Percentiles rank a stretch among this genome's conserved stretches.
Evolutionary conservation across 1,140 invertebrate genomes (phyloP).

Genomic region (Kradibia gibbosae): DNA sequence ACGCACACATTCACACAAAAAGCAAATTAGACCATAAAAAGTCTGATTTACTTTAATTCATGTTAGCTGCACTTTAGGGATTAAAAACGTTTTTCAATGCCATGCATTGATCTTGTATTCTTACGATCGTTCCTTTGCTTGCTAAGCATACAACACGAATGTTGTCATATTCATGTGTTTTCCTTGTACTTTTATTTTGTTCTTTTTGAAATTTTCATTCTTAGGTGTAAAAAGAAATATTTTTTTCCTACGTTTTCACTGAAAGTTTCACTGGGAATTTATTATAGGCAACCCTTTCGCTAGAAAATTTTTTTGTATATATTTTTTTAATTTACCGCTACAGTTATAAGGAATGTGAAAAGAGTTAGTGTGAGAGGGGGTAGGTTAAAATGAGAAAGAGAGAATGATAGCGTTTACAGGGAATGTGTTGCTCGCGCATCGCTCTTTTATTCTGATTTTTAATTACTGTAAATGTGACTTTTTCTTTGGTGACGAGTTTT

Average conservation of each 20-base stretch:
- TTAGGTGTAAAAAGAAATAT: background rate
- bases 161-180: background rate
- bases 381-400: background rate
- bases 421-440: background rate
- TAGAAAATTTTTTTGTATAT: background rate
- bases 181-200: background rate
- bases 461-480: slow-evolving; percentile 37
- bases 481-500: background rate
- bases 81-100: background rate
- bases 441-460: slow-evolving; percentile 34
- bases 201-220: background rate
- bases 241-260: background rate
- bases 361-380: background rate
- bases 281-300: background rate
- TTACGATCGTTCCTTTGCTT: background rate
- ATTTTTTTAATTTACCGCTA: slow-evolving; percentile 13
- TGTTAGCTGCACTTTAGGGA: background rate
- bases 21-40: too few relatives aligned
- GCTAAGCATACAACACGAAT: background rate
- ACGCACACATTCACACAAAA: too few relatives aligned
- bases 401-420: background rate
- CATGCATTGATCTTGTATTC: background rate
- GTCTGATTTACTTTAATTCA: too few relatives aligned
- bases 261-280: background rate
- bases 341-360: background rate